Base-by-base conservation (phyloP, 1,140 invertebrate genomes). In the Solen grandis region DNA sequence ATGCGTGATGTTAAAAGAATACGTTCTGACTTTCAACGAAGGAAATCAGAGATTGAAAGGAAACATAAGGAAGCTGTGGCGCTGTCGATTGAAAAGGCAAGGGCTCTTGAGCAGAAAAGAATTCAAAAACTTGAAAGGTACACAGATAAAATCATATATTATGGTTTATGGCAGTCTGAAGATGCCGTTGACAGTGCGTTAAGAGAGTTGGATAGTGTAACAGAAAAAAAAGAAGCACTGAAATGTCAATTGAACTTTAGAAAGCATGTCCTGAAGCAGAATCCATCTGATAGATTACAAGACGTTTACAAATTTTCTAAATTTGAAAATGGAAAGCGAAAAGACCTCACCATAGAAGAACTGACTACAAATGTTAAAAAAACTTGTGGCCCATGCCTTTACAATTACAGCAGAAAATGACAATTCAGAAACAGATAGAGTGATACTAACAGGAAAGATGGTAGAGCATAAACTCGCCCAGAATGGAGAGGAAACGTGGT, bases 101-200 rank as follows among this genome's bases (percentile, higher is more conserved):
- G 38, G 31, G 60, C 22, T 3, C 5, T 22, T 65, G 62, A 76
- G 25, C 1, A 16, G 25, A 76, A 25, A 36, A n/a, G 74, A 22
- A 13, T 76, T 8, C 5, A 65, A 16, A 41, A 25, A 25, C 60
- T 76, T 4, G 60, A 76, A 36, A 22, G 62, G 13, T 76, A 66
- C 46, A 55, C 68, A 35, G n/a, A 33, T 33, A 36, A 55, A 36
- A 70, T 70, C 5, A 55, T 70, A 16, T 54, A 70, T n/a, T 57
- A 13, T 55, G 52, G 68, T 35, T 55, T 70, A 35, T 57, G 52
- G 68, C 68, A 70, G 31, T 33, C 68, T 55, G 68, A 70, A 55
- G 27, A 70, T 4, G 35, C 1, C 5, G 68, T 55, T 31, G 50
- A 70, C 13, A 33, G 27, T 33, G 14, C 22, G 8, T 2, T 70